Base-by-base conservation (phyloP, 2,888 invertebrate genomes). In the Tenthredo notha region DNA sequence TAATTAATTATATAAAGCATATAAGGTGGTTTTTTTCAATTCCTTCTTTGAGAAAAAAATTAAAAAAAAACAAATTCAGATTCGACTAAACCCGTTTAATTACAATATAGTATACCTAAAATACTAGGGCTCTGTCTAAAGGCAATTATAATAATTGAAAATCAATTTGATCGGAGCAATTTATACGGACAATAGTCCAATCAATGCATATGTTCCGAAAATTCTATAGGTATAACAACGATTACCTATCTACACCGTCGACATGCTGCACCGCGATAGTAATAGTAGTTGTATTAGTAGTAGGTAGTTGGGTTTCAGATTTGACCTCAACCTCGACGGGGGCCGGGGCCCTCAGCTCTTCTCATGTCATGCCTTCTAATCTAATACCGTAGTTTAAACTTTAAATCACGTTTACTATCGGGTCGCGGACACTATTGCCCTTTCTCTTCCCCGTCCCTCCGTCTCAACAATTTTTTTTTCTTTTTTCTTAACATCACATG, bases 181-280 rank as follows among this genome's bases (percentile, higher is more conserved):
- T 80, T 80, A 12, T n/a, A 21, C 61, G 61, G 21, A 80, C 80
- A 61, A 80, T 80, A 58, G 58, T 80, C 80, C 80, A 80, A 80
- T 80, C 80, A 80, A 12, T 25, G 10, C 74, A 47, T 74, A 43
- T 74, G 74, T 74, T 25, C 61, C 61, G 0, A 25, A 54, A 61
- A 61, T 10, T 2, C 61, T 61, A 25, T 21, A 25, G 15, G 18
- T n/a, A n/a, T 54, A 54, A 18, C n/a, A 54, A 54, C 54, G 54
- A 54, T 54, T 54, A 54, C 54, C 54, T 6, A 37, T 7, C 18
- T n/a, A n/a, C 54, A n/a, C n/a, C n/a, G n/a, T n/a, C 15, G 54
- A n/a, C 0, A 5, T 54, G 7, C 18, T 54, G n/a, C n/a, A n/a
- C 7, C 54, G 18, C 6, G 6, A 1, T 37, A 37, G 15, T 50